Evolutionary conservation across 2,797 vertebrate species (phyloP), one percentile per base, ranked within the genome.

Genomic region (Phrynocephalus forsythii): DNA sequence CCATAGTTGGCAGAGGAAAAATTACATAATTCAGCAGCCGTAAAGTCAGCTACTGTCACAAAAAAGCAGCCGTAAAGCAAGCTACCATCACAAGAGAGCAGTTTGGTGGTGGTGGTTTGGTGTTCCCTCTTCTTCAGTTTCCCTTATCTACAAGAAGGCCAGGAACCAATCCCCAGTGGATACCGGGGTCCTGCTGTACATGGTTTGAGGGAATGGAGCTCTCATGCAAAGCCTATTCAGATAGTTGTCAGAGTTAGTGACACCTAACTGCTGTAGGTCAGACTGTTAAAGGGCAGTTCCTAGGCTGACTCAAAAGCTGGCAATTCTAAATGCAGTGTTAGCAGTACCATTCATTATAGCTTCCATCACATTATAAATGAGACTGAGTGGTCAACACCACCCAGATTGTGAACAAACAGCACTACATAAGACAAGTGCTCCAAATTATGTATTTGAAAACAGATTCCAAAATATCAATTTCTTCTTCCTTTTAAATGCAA

Each of bases 391-490:
- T 52, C 50, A 9, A 48, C 16, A 26, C 13, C 15, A 80, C 7
- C 50, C 72, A 71, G 79, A 24, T 38, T 56, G 7, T 33, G 60
- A 13, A 33, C 5, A 60, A 66, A 18, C 5, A 66, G 33, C 60
- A 80, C 60, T 63, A 24, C n/a, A 24, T 38, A 18, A 3, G 63
- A 80, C 30, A 38, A 38, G 63, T 63, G n/a, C 7, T 16, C 16
- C n/a, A 60, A 11, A 79, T 28, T 86, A 79, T 44, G 30, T 60
- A 60, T 71, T 83, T 86, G 66, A 26, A 60, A 78, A 52, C n/a
- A 60, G 30, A 52, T 44, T 22, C 67, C 30, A 71, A 33, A 30
- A 22, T 15, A 86, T 24, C 68, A 24, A 86, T 38, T 48, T 33
- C 6, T 16, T 48, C 28, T 26, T 79, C 66, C 84, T 30, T 75